phyloP scores from a whole-genome alignment of 2,888 invertebrate species.

The Therioaphis trifolii region DNA sequence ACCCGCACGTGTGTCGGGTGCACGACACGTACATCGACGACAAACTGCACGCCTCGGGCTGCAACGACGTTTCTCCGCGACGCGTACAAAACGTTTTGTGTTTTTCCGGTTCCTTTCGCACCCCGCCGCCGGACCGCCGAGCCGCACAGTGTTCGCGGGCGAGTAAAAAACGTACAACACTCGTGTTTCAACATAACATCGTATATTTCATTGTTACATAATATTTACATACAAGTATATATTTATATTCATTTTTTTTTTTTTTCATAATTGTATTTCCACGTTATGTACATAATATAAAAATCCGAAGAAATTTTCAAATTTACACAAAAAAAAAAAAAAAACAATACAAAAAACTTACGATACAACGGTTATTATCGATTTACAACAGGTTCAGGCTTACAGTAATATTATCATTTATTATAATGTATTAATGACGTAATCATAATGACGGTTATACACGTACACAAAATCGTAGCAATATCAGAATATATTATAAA shows the following conservation, averaged over 20 bases:
- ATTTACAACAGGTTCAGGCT: conserved; percentile 9
- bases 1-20: too few species aligned
- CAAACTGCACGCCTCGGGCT: too few species aligned
- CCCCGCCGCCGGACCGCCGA: too few species aligned
- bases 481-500: too few species aligned
- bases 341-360: not conserved
- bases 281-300: conserved; percentile 28
- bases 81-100: not conserved
- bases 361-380: not conserved
- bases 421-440: not conserved
- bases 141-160: too few species aligned
- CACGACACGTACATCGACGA: too few species aligned
- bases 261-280: too few species aligned
- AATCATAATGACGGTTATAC: too few species aligned
- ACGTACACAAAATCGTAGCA: too few species aligned
- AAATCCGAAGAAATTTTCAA: conserved; percentile 15
- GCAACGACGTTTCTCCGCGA: too few species aligned
- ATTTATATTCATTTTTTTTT: conserved; percentile 53
- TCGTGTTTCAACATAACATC: conserved; percentile 34
- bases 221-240: too few species aligned
- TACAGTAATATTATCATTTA: conserved; percentile 14
- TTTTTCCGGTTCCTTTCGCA: not conserved
- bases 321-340: conserved; percentile 42
- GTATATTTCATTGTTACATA: too few species aligned
- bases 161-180: conserved; percentile 15